phyloP scores from a whole-genome alignment of 2,113 vertebrate genomes.

The Pipa parva region DNA sequence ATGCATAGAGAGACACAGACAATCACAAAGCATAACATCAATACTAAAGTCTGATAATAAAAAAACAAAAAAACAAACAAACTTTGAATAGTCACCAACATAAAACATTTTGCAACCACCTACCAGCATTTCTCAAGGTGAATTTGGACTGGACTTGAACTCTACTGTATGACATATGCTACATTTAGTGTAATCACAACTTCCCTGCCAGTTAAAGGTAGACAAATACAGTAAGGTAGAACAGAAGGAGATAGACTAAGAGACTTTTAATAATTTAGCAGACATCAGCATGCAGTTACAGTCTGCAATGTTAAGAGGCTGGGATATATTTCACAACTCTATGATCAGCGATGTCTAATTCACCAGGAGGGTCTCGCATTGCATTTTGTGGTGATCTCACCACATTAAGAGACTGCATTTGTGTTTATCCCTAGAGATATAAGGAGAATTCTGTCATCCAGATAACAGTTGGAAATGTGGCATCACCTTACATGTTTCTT shows the following conservation, averaged over 20 bases:
- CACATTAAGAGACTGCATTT: constrained; percentile 30
- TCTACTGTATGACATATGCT: no score
- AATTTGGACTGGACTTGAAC: no score
- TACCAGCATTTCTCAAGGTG: no score
- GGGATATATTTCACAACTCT: constrained; percentile 45
- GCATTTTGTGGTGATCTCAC: constrained; percentile 44
- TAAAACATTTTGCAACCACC: no score
- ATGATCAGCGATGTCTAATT: constrained; percentile 38
- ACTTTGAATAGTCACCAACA: no score
- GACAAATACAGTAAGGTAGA: constrained; percentile 5
- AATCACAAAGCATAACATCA: no score
- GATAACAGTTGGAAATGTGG: constrained; percentile 25
- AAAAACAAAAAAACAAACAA: no score
- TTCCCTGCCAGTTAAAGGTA: constrained; percentile 6
- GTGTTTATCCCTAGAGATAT: constrained; percentile 19
- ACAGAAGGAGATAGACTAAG: constrained; percentile 27
- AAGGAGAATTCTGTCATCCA: constrained; percentile 8
- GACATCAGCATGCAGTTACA: constrained; percentile 56
- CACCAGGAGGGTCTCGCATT: constrained; percentile 39
- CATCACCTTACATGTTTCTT: constrained; percentile 33
- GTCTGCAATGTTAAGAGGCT: constrained; percentile 50
- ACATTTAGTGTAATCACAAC: constrained; percentile 21
- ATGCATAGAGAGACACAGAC: no score
- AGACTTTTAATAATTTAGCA: constrained; percentile 60
- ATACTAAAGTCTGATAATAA: no score